These are phyloP conservation scores for Falcaria lacertinaria DNA, from an alignment of 2,888 invertebrate genomes.

Conservation along the genomic window DNA sequence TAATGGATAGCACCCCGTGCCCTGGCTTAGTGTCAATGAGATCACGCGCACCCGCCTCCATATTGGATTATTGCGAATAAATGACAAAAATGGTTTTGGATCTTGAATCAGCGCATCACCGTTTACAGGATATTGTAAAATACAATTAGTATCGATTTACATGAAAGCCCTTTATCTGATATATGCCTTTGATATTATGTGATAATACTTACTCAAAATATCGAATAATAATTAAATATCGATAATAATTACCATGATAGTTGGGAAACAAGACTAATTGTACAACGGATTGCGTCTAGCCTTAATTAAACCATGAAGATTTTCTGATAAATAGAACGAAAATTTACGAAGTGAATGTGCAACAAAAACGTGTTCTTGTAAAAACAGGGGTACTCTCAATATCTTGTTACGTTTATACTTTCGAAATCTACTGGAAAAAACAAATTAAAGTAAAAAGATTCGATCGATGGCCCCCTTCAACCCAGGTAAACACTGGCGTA, in stretches of 20 bases:
- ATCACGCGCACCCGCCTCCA: slow-evolving; percentile 64
- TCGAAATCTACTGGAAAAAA: slow-evolving; percentile 33
- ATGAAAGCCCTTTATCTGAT: background rate
- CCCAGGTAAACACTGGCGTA: slow-evolving; percentile 58
- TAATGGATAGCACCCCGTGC: slow-evolving; percentile 60
- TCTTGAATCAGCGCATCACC: slow-evolving; percentile 16
- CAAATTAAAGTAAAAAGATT: slow-evolving; percentile 43
- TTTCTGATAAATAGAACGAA: too few species aligned
- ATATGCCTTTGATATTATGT: background rate
- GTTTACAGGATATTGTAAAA: slow-evolving; percentile 18
- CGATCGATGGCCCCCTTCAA: slow-evolving; percentile 50
- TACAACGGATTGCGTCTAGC: too few species aligned
- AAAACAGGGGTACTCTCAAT: too few species aligned
- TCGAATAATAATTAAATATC: too few species aligned
- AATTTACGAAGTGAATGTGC: too few species aligned
- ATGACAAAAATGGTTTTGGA: slow-evolving; percentile 62
- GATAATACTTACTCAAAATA: too few species aligned
- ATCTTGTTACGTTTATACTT: too few species aligned
- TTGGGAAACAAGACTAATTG: too few species aligned
- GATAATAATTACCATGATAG: too few species aligned
- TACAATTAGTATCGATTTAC: slow-evolving; percentile 23
- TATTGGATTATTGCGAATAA: slow-evolving; percentile 72
- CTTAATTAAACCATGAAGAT: too few species aligned
- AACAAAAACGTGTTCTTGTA: too few species aligned
- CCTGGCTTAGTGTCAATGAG: slow-evolving; percentile 69